phyloP scores from a whole-genome alignment of 2,797 vertebrate genomes.

The Cygnus olor region DNA sequence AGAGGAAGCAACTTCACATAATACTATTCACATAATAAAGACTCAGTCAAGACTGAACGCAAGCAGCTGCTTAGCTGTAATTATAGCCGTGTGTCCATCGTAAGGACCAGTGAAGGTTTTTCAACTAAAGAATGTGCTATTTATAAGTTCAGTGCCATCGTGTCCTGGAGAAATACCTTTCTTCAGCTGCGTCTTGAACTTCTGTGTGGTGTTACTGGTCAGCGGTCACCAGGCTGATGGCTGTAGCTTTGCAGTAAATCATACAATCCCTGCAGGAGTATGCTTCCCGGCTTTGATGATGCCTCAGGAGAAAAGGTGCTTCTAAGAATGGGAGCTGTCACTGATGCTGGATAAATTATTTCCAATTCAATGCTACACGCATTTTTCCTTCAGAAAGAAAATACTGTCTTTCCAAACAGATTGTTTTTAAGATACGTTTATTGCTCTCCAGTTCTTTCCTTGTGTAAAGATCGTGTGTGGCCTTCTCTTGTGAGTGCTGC shows the following conservation, averaged over 20 bases:
- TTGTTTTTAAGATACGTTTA: background rate
- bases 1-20: background rate
- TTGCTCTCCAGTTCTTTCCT: background rate
- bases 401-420: background rate
- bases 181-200: background rate
- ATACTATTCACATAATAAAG: background rate
- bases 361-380: fast-evolving
- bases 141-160: background rate
- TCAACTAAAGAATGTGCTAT: background rate
- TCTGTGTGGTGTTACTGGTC: fast-evolving
- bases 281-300: background rate
- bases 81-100: background rate
- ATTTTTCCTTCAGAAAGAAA: background rate
- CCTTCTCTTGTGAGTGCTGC: background rate
- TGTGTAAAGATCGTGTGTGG: background rate
- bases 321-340: background rate
- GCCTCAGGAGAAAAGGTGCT: background rate
- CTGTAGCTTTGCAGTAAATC: background rate
- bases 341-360: background rate
- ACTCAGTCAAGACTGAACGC: constrained; percentile 17
- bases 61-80: constrained; percentile 43
- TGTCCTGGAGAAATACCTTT: background rate
- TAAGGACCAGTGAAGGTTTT: background rate
- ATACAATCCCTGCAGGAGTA: background rate
- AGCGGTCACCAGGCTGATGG: background rate